Evolutionary conservation across 2,888 invertebrate genomes (phyloP), one percentile per base, ranked within the genome.

Genomic region (Eulithis prunata): DNA sequence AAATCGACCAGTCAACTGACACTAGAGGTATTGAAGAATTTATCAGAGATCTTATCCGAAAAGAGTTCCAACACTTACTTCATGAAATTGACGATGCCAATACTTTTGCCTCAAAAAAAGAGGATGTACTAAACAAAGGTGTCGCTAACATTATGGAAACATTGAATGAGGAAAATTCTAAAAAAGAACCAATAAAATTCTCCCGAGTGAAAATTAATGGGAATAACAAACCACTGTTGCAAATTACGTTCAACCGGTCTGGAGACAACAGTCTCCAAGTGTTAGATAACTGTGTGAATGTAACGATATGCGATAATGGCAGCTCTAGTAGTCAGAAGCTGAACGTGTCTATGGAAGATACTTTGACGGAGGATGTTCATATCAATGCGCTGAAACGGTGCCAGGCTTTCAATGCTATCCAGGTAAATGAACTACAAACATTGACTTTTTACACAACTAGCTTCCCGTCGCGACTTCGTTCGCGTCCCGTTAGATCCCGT

Each of bases 341-440:
- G 43, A 85, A 85, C 53, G 76, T 83, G 65, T 83, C 87, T 0
- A 49, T 82, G 57, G 88, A 88, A 36, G 90, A 89, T 13, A 84
- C 83, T 2, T 63, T 84, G 71, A 80, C 82, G 8, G 91, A 91
- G 3, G 91, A 90, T 43, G 73, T 80, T 47, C 86, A 87, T 43
- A 75, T 82, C 38, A 85, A 89, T 63, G 83, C 88, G 57, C 76
- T 93, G 73, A 93, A 93, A 77, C 79, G 93, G 36, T 93, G 93
- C 77, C 93, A 93, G 82, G 89, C 91, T 84, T 93, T 93, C 83
- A 91, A 86, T 77, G 92, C 93, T 76, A 84, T 93, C 80, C 93
- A 93, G 91, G 93, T 91, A 38, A 67, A 57, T 1, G 1, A 21
- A 1, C 21, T 2, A 21, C 21, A 21, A 21, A 21, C 21, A 21